Conservation (phyloP, 1,140 invertebrate species). For the Melitaea cinxia region DNA sequence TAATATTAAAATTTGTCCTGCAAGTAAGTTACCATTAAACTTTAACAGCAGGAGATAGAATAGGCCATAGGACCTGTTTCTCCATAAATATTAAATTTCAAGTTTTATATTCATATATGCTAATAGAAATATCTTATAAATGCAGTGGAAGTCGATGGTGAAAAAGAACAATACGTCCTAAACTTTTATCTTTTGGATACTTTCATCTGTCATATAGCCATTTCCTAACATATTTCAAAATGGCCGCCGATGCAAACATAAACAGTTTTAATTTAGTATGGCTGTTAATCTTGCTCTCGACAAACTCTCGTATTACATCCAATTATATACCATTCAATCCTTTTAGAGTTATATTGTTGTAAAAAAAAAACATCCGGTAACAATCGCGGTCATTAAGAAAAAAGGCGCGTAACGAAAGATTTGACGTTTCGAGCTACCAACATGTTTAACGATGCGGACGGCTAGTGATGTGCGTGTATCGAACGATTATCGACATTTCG, state of each 20-base stretch:
- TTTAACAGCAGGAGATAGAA: no score
- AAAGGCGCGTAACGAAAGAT: conserved; percentile 72
- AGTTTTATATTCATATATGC: no score
- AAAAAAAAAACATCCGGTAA: conserved; percentile 66
- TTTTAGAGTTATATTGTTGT: conserved; percentile 65
- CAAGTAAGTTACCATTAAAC: no score
- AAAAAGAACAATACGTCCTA: no score
- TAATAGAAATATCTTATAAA: no score
- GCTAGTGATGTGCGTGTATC: conserved; percentile 50
- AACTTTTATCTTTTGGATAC: no score
- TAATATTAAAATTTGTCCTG: no score
- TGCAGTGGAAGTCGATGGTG: no score
- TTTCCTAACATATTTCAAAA: no score
- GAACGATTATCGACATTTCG: conserved; percentile 15
- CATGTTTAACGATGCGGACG: conserved; percentile 50
- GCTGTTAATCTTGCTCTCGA: conserved; percentile 68
- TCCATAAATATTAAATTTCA: no score
- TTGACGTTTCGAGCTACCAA: conserved; percentile 69
- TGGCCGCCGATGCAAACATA: conserved; percentile 63
- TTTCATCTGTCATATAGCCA: no score
- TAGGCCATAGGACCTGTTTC: no score
- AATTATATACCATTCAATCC: conserved; percentile 79
- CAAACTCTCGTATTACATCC: conserved; percentile 79
- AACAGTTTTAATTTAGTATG: conserved; percentile 65
- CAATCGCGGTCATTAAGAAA: conserved; percentile 76